A percentile compares a stretch with the other conserved stretches of the same genome.
These are phyloP conservation scores for Agonopterix alstromeriana DNA, from an alignment of 2,888 invertebrate species.

Conservation along the genomic window DNA sequence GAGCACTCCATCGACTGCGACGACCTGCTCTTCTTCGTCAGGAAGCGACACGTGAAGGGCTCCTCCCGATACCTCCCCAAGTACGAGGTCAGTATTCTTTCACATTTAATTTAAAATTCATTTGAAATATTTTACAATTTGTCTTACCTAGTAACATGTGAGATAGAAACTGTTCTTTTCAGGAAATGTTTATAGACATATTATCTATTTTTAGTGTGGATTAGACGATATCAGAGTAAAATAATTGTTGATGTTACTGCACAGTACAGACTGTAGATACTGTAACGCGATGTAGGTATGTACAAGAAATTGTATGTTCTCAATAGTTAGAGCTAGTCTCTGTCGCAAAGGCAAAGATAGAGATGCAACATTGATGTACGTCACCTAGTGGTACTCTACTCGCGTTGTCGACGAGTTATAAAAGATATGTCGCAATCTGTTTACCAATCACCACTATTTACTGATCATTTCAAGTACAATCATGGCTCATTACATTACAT, in stretches of 20 bases:
- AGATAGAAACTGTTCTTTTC: neutral
- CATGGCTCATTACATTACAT: neutral
- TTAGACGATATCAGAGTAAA: neutral
- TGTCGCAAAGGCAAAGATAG: too few relatives aligned
- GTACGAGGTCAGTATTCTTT: constrained; percentile 82
- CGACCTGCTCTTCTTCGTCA: constrained; percentile 96
- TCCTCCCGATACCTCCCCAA: constrained; percentile 92
- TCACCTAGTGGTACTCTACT: too few relatives aligned
- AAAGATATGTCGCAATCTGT: too few relatives aligned
- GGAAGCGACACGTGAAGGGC: constrained; percentile 92
- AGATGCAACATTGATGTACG: too few relatives aligned
- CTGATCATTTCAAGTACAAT: neutral
- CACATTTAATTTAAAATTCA: neutral
- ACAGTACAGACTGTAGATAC: too few relatives aligned
- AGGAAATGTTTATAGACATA: neutral
- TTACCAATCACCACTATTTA: neutral
- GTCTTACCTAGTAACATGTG: neutral
- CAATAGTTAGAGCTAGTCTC: too few relatives aligned
- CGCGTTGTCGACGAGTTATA: too few relatives aligned
- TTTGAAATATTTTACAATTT: neutral
- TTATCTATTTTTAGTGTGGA: neutral
- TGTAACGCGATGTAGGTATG: too few relatives aligned
- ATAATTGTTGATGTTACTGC: too few relatives aligned
- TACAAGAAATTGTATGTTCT: too few relatives aligned
- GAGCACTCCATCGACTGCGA: constrained; percentile 94